Evolutionary conservation across 2,797 vertebrate species (phyloP), one percentile per base, ranked within the genome.

Genomic region (Distichodus sexfasciatus): DNA sequence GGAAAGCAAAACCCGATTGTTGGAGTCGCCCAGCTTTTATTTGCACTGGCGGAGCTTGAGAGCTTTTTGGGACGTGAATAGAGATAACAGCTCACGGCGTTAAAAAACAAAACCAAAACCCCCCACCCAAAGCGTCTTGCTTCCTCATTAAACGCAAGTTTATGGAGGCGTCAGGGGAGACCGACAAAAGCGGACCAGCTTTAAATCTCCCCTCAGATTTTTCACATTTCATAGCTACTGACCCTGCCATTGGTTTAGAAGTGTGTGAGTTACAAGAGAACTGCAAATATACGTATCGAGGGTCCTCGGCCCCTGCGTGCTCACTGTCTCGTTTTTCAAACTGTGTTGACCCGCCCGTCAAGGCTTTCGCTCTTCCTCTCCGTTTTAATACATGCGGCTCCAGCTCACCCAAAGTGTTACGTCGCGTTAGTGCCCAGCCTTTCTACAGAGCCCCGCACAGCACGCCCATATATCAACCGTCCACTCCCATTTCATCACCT

Each of bases 121-220:
- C n/a, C n/a, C n/a, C n/a, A n/a, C n/a, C n/a, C n/a, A n/a, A 82
- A 70, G 77, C 84, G 81, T 85, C 82, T 84, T 82, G 82, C 79
- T 82, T 86, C 77, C 69, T 85, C 85, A 85, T 87, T 89, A 88
- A 86, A 86, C 78, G 68, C 64, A 29, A 63, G 75, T 87, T 86
- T 84, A 87, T 81, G 78, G 81, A 73, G n/a, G 68, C 17, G 9
- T 67, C 72, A 36, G 58, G 72, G 43, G 81, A 84, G 80, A 85
- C 83, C 87, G 86, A 72, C 75, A 63, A n/a, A n/a, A 71, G 71
- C 1, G 4, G 63, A 54, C 38, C 40, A 38, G 71, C 44, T 75
- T 70, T 58, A 41, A 67, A 71, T 48, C 78, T 79, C 72, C 58
- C 76, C 68, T 79, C 54, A 71, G 80, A 82, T 66, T 84, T 82